Base-by-base conservation (phyloP, 2,888 invertebrate genomes). In the Drosophila buzzatii region DNA sequence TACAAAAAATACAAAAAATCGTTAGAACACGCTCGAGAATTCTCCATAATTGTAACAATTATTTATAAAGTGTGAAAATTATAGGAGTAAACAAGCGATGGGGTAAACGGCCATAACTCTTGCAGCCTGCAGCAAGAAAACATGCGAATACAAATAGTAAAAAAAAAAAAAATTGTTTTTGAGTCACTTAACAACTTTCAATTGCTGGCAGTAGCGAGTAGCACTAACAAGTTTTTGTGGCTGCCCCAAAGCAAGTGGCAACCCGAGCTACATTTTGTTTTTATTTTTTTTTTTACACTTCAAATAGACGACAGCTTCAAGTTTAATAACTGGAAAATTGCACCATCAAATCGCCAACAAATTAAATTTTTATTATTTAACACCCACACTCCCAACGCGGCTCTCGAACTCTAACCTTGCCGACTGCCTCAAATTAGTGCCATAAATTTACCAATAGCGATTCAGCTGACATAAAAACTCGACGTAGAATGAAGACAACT, bases 111-210 rank as follows among this genome's bases (percentile, higher is more conserved):
- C 64, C 61, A 60, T 51, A 70, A 39, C 58, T 57, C 37, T 57
- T 51, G 44, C 52, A 60, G 52, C 20, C 52, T 47, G 42, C n/a
- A 18, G 33, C 23, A 14, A 59, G 42, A 52, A 18, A 35, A 35
- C 18, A 33, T 37, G 47, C 41, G 27, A 27, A 27, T 47, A 51
- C 37, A 23, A 41, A 41, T 16, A 53, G n/a, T 5, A 10, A n/a
- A 23, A 23, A 4, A 23, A 4, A 35, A 39, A 37, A 70, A 68
- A 59, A 73, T 37, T 27, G 27, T 68, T 78, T 71, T 66, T 70
- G 66, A 85, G 80, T 82, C 83, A 85, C 83, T 83, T 89, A 85
- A 87, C 87, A 87, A 87, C 87, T 89, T 89, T 81, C 84, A 84
- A 87, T 84, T 89, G 82, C 74, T 70, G 64, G 41, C 66, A 67